Evolutionary conservation across 2,888 invertebrate genomes (phyloP), one percentile per base, ranked within the genome.

Genomic region (Cantharis nigra): DNA sequence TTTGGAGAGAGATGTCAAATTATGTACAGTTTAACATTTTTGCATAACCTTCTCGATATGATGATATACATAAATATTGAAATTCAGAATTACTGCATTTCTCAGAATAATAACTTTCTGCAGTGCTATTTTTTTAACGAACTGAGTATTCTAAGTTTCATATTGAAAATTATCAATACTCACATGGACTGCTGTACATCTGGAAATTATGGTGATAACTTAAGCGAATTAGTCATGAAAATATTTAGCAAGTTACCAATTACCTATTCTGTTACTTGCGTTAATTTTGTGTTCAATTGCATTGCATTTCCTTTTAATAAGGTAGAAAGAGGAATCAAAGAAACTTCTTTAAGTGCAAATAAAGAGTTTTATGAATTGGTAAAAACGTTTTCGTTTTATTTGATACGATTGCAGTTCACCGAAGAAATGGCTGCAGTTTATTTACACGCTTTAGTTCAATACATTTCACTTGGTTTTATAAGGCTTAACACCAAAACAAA

Each of bases 271-370:
- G 81, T 83, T 10, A 81, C 81, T 75, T 85, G 86, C 78, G 18
- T 83, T 16, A 83, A 84, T 74, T 83, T 85, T 69, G 81, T 85
- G 69, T 85, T 85, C 74, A 82, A 85, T 78, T 79, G 85, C 49
- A 70, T 87, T 14, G 81, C 82, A 9, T 84, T 82, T 77, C 83
- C 81, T 2, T 79, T 84, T 63, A 74, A 84, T 70, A 80, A 79
- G 26, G 79, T 80, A 14, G 16, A 16, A 7, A 10, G 28, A 11
- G 11, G 23, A 5, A 30, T 28, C 9, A 20, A 7, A 20, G 16
- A 69, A 14, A 69, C 26, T 9, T 13, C 16, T n/a, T 69, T 28
- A 26, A 28, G 33, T 16, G 10, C 3, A 0, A 30, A 30, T 16
- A 18, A 10, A 16, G n/a, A 64, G 2, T 30, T 65, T 49, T 4